A percentile compares a stretch with the other conserved stretches of the same genome.
These are phyloP conservation scores for Chrysogorgia sp. DNA, from an alignment of 92 coral and sea anemone genomes.

Conservation along the genomic window DNA sequence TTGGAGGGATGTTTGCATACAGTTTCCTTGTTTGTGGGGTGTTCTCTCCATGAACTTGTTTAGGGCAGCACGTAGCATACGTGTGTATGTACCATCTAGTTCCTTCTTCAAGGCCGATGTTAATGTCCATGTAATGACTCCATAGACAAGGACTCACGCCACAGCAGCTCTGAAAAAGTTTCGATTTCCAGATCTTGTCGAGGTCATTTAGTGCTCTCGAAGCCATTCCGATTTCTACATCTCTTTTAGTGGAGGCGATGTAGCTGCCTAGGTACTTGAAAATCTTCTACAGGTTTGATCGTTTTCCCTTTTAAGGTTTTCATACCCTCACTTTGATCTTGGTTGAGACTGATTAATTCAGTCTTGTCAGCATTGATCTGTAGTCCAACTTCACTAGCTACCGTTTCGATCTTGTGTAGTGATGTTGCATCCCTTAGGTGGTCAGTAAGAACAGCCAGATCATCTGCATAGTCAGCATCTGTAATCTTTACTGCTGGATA, in stretches of 20 bases:
- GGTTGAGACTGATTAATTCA: conserved; percentile 42
- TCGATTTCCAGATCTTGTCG: no score
- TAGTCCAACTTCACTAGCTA: conserved; percentile 39
- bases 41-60: no score
- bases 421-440: conserved; percentile 16
- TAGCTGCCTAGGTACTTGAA: conserved; percentile 24
- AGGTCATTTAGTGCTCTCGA: no score
- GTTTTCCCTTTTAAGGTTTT: neutral
- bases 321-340: neutral
- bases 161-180: no score
- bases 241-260: conserved; percentile 55
- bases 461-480: conserved; percentile 63
- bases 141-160: no score
- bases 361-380: conserved; percentile 35
- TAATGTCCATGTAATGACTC: no score
- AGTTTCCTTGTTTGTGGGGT: no score
- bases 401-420: conserved; percentile 31
- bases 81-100: no score
- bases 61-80: no score
- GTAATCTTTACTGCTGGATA: conserved; percentile 49
- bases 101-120: no score
- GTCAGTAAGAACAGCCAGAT: conserved; percentile 40
- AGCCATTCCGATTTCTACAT: no score
- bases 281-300: neutral
- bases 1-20: no score